Evolutionary conservation across 2,113 vertebrate species (phyloP).

Genomic region (Oryzias curvinotus): DNA sequence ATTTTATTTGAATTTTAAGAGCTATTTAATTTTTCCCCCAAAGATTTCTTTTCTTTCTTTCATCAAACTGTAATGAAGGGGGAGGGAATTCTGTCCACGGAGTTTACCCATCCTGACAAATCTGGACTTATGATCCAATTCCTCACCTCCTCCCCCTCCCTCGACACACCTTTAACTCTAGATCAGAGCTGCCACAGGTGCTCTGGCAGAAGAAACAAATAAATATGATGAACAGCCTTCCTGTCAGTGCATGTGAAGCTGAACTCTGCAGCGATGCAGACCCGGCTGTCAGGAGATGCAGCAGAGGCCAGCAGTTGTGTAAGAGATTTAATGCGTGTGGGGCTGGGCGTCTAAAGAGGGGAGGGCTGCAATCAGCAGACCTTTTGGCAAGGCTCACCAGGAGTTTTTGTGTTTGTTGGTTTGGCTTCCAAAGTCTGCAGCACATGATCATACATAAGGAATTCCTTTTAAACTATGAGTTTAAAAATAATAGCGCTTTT

Average conservation of each 20-base stretch:
- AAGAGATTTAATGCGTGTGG: slow-evolving; percentile 48
- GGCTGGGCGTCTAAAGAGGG: slow-evolving; percentile 26
- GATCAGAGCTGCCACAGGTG: slow-evolving; percentile 16
- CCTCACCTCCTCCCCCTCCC: not conserved
- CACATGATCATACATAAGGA: too few species aligned
- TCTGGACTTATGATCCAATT: slow-evolving; percentile 3
- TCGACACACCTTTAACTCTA: slow-evolving; percentile 4
- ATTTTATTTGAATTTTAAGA: slow-evolving; percentile 6
- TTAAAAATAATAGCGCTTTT: too few species aligned
- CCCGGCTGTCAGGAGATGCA: slow-evolving; percentile 37
- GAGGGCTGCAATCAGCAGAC: slow-evolving; percentile 35
- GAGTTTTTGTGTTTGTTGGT: slow-evolving; percentile 6
- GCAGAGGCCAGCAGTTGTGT: slow-evolving; percentile 54
- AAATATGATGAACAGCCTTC: slow-evolving; percentile 15
- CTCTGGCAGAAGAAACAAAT: slow-evolving; percentile 13
- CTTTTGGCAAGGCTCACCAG: slow-evolving; percentile 44
- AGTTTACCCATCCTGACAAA: slow-evolving; percentile 6
- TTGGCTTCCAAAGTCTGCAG: too few species aligned
- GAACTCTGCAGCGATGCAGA: slow-evolving; percentile 20
- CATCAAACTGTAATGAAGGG: slow-evolving; percentile 13
- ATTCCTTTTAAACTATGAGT: too few species aligned
- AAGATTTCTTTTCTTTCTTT: not conserved
- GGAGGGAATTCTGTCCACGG: not conserved
- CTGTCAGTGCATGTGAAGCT: slow-evolving; percentile 18
- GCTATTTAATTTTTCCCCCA: slow-evolving; percentile 1